A percentile compares a stretch with the other conserved stretches of the same genome.
phyloP scores from a whole-genome alignment of 2,797 vertebrate species.

The Tadarida brasiliensis region DNA sequence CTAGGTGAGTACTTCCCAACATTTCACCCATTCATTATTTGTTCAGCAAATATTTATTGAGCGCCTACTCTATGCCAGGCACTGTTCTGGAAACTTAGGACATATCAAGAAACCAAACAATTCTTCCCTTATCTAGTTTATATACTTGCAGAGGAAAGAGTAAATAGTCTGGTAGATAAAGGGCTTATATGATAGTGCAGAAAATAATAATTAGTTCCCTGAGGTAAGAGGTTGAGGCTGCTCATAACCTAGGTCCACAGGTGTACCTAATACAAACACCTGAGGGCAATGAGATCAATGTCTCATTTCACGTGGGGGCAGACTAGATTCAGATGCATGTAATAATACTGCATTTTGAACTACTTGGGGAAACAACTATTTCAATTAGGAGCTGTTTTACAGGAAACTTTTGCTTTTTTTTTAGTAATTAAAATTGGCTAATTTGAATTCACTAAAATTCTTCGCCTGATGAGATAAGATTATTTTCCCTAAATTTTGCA shows the following conservation, averaged over 20 bases:
- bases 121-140: background rate
- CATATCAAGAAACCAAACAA: background rate
- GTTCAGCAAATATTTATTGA: background rate
- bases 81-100: background rate
- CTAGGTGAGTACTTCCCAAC: background rate
- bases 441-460: background rate
- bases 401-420: background rate
- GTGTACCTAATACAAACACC: background rate
- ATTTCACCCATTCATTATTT: background rate
- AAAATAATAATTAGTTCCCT: background rate
- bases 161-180: background rate
- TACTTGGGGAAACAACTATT: background rate
- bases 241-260: background rate
- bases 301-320: background rate
- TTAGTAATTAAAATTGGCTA: background rate
- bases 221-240: background rate
- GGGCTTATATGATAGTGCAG: background rate
- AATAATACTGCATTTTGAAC: background rate
- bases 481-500: background rate
- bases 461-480: background rate
- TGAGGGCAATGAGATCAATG: accelerated
- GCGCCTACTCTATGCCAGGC: background rate
- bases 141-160: background rate
- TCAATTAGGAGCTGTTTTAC: background rate
- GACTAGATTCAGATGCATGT: background rate